Base-by-base conservation (phyloP, 2,113 vertebrate genomes). In the Dasypus novemcinctus region DNA sequence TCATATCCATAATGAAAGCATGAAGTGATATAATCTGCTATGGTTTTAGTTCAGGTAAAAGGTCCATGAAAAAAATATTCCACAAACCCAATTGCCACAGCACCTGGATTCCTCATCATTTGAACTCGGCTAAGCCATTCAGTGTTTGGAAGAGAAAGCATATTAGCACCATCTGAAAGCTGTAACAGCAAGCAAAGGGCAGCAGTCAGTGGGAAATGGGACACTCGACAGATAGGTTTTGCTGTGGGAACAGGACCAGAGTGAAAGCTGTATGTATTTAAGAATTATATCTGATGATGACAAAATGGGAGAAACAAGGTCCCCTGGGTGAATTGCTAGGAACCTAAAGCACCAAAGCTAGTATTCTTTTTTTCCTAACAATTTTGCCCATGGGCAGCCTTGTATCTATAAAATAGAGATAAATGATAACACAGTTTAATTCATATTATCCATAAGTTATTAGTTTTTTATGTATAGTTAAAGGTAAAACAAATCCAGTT, bases 351-450 rank as follows among this genome's bases (percentile, higher is more conserved):
- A 8, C 25, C 68, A 17, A 93, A 69, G 38, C 76, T 29, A 78
- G 33, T 41, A 68, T 68, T 92, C 33, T 72, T 46, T 46, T 68
- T 18, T 84, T 20, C 15, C 36, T 64, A 29, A 78, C 5, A 89
- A 29, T 69, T 91, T 88, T 75, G 38, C 38, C 18, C 33, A 25
- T 9, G 46, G n/a, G 68, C 14, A 86, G 31, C 31, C 8, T 81
- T 63, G 76, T 68, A 89, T 89, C 29, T 94, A 41, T 61, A 78
- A 92, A 80, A 38, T 31, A 64, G n/a, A 61, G 21, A 81, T 54
- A 61, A 89, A 75, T 69, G 36, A 89, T 49, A 91, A 79, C 31
- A 92, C 31, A 82, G 79, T 46, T 95, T 21, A 88, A 54, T 84
- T 66, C 49, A 33, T 46, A 43, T 54, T 68, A 86, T 43, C 14